phyloP scores from a whole-genome alignment of 1,140 invertebrate genomes.

The Pseudomyrmex cubaensis region DNA sequence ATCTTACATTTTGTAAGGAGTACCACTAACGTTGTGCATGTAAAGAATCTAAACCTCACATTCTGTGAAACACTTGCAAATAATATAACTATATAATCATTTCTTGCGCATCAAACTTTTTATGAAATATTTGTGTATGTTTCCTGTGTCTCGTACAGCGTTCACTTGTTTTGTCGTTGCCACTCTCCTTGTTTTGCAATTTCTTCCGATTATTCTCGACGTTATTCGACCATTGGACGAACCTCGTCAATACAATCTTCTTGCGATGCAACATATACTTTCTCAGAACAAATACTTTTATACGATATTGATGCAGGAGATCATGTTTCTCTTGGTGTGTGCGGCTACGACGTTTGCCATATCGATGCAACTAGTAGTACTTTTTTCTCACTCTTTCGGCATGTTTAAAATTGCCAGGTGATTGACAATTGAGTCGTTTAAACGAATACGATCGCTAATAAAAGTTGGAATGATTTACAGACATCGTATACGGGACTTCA shows the following conservation, averaged over 20 bases:
- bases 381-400: not conserved
- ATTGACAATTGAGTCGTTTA: not conserved
- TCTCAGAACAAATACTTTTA: conserved; percentile 40
- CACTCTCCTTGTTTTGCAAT: not conserved
- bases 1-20: no score
- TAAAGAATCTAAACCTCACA: no score
- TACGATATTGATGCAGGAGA: not conserved
- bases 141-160: no score
- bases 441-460: not conserved
- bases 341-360: not conserved
- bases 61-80: no score
- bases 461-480: not conserved
- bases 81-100: no score
- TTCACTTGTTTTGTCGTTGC: no score
- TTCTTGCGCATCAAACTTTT: no score
- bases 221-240: not conserved
- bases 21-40: no score
- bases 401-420: conserved; percentile 3
- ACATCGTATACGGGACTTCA: not conserved
- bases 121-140: no score
- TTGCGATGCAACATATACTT: conserved; percentile 51
- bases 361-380: not conserved
- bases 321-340: not conserved
- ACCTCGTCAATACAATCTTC: not conserved
- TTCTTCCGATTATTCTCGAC: conserved; percentile 1